Evolutionary conservation across 1,140 invertebrate genomes (phyloP), one percentile per base, ranked within the genome.

Genomic region (Potamilus streckersoni): DNA sequence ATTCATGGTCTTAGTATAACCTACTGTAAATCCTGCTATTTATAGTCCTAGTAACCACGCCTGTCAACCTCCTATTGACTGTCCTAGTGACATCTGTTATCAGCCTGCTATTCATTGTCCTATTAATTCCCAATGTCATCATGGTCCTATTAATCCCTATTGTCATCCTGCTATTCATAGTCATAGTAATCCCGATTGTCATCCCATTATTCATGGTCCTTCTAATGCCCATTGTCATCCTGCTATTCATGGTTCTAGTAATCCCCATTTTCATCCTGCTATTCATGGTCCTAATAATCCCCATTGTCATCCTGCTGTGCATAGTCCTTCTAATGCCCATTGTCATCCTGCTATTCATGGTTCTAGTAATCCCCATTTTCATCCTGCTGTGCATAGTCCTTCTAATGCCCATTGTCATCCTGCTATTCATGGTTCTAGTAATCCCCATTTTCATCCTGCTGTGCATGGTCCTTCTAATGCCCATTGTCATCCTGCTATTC

Each of bases 191-290:
- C 60, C 19, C 27, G 6, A 55, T 72, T 23, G 27, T 71, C 38
- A 71, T 71, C 49, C 23, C 3, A 4, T 4, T 71, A 16, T 31
- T 23, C 31, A 73, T 55, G 20, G 14, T 23, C 67, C 16, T 20
- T 17, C 20, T 49, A 23, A 70, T 73, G 56, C 71, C 69, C 63
- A 69, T 67, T 27, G 69, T 59, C 63, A 67, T 12, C 65, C 61
- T 3, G 2, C 2, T 31, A 31, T 31, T 31, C 27, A 31, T 31
- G 2, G 5, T 70, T 8, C 8, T 70, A 0, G 5, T 57, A 8
- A 16, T 70, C 0, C 20, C 60, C 60, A 19, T 5, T 20, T 2
- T 20, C 60, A 19, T 20, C 60, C 20, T 20, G 17, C 20, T 20
- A 17, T 0, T 23, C 0, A 64, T 15, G 5, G 20, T 61, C 0